Base-by-base conservation (phyloP, 2,113 vertebrate genomes). In the Peromyscus polionotus region DNA sequence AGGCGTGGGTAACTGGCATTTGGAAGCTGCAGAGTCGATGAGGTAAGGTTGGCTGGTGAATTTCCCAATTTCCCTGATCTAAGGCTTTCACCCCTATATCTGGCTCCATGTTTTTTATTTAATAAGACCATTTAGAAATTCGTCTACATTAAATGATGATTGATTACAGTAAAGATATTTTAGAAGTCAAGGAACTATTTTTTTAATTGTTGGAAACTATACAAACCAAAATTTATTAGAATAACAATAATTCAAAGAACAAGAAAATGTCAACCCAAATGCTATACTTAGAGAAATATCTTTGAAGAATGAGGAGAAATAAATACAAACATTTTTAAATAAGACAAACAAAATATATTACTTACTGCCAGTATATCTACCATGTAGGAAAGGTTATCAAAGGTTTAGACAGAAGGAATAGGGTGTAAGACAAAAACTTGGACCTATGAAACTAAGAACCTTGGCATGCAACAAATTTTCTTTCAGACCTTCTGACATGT, bases 401-500 rank as follows among this genome's bases (percentile, higher is more conserved):
- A 90, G 90, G 19, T 42, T 75, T 93, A 84, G 42, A 36, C 31
- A 92, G 17, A 70, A 80, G 20, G 7, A 95, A 75, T 72, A 31
- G 45, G 28, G 19, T 77, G 83, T 54, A 54, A 54, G 51, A 54
- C 36, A 75, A 88, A 93, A 96, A 84, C 28, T 73, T 72, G 3
- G 3, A 20, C 68, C 14, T 93, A 80, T 20, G 90, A 88, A 97
- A 87, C 65, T 90, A 76, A 93, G 51, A 54, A 54, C 51, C 86
- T 33, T 83, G 26, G 59, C 22, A 75, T 80, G 3, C 6, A 54
- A 90, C 86, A 84, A 88, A 68, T 75, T 75, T 28, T 75, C 65
- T 65, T 93, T 72, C 65, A 85, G n/a, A n/a, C 86, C 24, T 96
- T 96, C 57, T 88, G 63, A 81, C 80, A 95, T 61, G 36, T 89